Conservation (phyloP, 1,140 invertebrate genomes). For the Papilio dardanus region DNA sequence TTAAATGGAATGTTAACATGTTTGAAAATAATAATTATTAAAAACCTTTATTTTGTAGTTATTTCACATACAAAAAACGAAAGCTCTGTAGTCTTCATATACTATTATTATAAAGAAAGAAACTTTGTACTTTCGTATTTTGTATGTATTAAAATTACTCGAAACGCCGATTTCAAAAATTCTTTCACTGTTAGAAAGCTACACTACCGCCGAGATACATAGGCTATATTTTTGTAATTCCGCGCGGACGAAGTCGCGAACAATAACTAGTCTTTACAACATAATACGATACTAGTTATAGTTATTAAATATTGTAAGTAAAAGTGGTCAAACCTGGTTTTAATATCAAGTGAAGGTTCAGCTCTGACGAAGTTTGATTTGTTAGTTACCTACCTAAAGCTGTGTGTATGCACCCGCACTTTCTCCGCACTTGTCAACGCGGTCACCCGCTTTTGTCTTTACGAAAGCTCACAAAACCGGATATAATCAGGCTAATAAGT, state of each 20-base stretch:
- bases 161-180: too few relatives aligned
- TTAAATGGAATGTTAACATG: background rate
- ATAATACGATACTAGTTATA: background rate
- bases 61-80: too few relatives aligned
- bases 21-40: background rate
- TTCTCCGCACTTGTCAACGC: conserved; percentile 51
- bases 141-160: too few relatives aligned
- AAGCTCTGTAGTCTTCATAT: too few relatives aligned
- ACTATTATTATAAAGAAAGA: too few relatives aligned
- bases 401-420: conserved; percentile 40
- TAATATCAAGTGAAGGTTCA: background rate
- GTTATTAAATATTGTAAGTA: background rate
- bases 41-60: background rate
- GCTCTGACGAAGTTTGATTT: conserved; percentile 15
- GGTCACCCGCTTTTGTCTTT: conserved; percentile 47
- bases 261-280: background rate
- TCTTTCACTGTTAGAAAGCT: too few relatives aligned
- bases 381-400: conserved; percentile 33
- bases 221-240: too few relatives aligned
- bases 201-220: too few relatives aligned
- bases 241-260: too few relatives aligned
- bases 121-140: too few relatives aligned
- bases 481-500: conserved; percentile 7
- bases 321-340: background rate
- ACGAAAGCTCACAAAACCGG: conserved; percentile 19